Evolutionary conservation across 2,888 invertebrate genomes (phyloP).

Genomic region (Gymnoscelis rufifasciata): DNA sequence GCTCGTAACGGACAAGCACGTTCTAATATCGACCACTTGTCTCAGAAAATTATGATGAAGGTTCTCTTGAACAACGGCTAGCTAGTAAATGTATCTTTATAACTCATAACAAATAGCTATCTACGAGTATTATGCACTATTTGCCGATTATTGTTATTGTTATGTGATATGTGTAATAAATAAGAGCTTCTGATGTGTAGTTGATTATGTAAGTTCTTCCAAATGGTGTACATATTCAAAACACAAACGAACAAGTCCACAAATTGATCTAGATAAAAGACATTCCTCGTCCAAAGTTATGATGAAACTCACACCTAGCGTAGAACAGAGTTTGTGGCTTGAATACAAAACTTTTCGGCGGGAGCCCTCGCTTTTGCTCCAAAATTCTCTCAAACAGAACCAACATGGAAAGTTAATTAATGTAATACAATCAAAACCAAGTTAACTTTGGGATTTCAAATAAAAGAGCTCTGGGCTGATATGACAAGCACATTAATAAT

Average conservation of each 20-base stretch:
- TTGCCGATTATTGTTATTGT: no score
- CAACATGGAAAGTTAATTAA: conserved; percentile 20
- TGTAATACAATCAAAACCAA: conserved; percentile 19
- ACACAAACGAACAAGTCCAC: neutral
- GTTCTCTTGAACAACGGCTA: neutral
- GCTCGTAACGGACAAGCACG: neutral
- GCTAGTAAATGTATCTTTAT: neutral
- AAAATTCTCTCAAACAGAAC: conserved; percentile 13
- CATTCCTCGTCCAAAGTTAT: conserved; percentile 6
- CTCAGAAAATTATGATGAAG: conserved; percentile 4
- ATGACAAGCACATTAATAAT: conserved; percentile 11
- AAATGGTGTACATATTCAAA: neutral
- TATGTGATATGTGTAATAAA: no score
- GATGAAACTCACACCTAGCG: conserved; percentile 5
- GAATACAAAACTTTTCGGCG: conserved; percentile 13
- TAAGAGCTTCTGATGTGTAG: no score
- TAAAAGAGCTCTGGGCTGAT: conserved; percentile 10
- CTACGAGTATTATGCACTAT: no score
- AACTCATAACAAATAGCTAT: no score
- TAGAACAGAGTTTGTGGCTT: conserved; percentile 3
- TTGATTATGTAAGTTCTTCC: no score
- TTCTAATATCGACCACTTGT: conserved; percentile 3
- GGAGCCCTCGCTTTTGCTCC: conserved; percentile 4
- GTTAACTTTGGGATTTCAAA: conserved; percentile 15
- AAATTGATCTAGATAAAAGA: conserved; percentile 4